Base-by-base conservation (phyloP, 2,113 vertebrate genomes). In the Mixornis gularis region DNA sequence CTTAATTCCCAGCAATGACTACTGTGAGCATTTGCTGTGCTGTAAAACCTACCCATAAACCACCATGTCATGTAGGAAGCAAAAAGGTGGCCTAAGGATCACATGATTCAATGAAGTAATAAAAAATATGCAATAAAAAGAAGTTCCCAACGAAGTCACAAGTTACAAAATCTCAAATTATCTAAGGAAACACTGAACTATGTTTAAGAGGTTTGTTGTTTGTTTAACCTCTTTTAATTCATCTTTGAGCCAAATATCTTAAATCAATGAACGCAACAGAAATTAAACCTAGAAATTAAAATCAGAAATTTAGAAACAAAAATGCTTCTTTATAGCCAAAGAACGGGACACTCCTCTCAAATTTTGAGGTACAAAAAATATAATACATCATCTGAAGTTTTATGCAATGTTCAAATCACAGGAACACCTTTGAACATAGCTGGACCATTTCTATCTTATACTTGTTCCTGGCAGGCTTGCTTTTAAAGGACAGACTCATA, bases 11-110 rank as follows among this genome's bases (percentile, higher is more conserved):
- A 89, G 70, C 32, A 78, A 19, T 11, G 12, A 16, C 25, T 41
- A 7, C 43, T 51, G 4, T 12, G 26, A 71, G 51, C n/a, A 11
- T 9, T 2, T 53, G 43, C 27, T 55, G 32, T 0, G 1, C 56
- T 58, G 32, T 9, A 74, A 72, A 72, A 29, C 17, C 49, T 52
- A 32, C 11, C 30, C 22, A 46, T 30, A 63, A 66, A 59, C 12
- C 20, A 41, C 19, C 5, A 13, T 0, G 1, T 13, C 59, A 52
- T 0, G 10, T 0, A 51, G 46, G 46, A 84, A 65, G 62, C 44
- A 82, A 66, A 51, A 9, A 13, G 9, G 20, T 51, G 17, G 34
- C 66, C 41, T 38, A n/a, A 73, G 30, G 32, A 53, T 20, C 19
- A 38, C 51, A 53, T 63, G 13, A 36, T 25, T 24, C 8, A 15